These are phyloP conservation scores for Etheostoma perlongum DNA, from an alignment of 2,797 vertebrate genomes.

Conservation along the genomic window DNA sequence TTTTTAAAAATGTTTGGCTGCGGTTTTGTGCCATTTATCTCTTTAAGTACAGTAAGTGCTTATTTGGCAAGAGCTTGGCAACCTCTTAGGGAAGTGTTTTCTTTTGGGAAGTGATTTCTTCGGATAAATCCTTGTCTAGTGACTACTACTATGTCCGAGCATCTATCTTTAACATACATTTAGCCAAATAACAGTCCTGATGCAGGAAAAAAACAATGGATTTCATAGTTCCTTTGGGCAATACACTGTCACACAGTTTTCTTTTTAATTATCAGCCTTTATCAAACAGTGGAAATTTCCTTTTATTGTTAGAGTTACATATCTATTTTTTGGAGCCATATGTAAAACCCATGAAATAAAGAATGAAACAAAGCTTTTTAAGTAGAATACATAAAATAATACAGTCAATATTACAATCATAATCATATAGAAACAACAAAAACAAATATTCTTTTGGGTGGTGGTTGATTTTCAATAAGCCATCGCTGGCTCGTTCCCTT, in stretches of 20 bases:
- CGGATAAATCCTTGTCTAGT: slow-evolving; percentile 50
- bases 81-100: slow-evolving; percentile 66
- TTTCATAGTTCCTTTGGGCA: not conserved
- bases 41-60: slow-evolving; percentile 77
- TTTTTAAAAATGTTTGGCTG: slow-evolving; percentile 72
- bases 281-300: not conserved
- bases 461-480: not conserved
- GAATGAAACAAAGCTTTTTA: no score
- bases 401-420: not conserved
- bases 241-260: not conserved
- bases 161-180: slow-evolving; percentile 27
- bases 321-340: not conserved
- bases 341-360: not conserved
- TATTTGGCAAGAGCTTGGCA: slow-evolving; percentile 78
- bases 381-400: no score
- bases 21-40: slow-evolving; percentile 71
- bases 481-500: not conserved
- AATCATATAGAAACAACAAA: not conserved
- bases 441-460: not conserved
- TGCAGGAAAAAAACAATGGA: slow-evolving; percentile 3
- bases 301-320: not conserved
- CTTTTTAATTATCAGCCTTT: not conserved
- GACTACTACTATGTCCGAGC: slow-evolving; percentile 25
- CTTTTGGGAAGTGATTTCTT: slow-evolving; percentile 68
- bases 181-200: slow-evolving; percentile 5